Evolutionary conservation across 2,797 vertebrate species (phyloP).

Genomic region (Anguilla anguilla): DNA sequence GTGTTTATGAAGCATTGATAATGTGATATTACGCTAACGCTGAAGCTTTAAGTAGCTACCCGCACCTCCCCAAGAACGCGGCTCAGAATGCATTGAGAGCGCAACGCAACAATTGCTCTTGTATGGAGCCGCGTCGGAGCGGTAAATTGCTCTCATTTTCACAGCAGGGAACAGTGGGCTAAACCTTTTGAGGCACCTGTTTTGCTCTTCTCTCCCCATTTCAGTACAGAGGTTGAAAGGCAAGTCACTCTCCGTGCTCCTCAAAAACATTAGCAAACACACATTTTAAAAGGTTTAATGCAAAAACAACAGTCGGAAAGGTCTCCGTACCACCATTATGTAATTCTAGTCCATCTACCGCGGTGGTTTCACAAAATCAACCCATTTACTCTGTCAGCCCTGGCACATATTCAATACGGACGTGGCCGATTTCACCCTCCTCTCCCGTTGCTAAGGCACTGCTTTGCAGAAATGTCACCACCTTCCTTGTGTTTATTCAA

Average conservation of each 20-base stretch:
- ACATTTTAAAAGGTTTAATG: neutral
- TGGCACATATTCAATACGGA: neutral
- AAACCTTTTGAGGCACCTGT: neutral
- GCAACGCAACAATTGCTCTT: neutral
- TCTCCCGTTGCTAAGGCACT: neutral
- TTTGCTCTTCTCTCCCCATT: neutral
- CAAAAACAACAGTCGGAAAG: neutral
- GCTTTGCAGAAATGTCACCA: neutral
- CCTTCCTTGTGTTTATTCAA: neutral
- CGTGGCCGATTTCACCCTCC: neutral
- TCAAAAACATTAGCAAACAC: neutral
- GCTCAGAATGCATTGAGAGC: neutral
- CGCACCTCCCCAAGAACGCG: neutral
- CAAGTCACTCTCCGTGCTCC: neutral
- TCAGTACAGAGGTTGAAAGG: neutral
- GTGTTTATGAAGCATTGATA: neutral
- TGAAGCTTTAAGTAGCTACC: neutral
- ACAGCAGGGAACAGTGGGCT: neutral
- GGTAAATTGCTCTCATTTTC: neutral
- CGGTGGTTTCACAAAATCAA: neutral
- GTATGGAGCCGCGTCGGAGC: neutral
- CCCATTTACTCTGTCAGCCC: neutral
- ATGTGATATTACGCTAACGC: neutral
- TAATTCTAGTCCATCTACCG: neutral
- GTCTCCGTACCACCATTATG: neutral